These are phyloP conservation scores for Pituophis catenifer DNA, from an alignment of 2,113 vertebrate species.

Conservation along the genomic window DNA sequence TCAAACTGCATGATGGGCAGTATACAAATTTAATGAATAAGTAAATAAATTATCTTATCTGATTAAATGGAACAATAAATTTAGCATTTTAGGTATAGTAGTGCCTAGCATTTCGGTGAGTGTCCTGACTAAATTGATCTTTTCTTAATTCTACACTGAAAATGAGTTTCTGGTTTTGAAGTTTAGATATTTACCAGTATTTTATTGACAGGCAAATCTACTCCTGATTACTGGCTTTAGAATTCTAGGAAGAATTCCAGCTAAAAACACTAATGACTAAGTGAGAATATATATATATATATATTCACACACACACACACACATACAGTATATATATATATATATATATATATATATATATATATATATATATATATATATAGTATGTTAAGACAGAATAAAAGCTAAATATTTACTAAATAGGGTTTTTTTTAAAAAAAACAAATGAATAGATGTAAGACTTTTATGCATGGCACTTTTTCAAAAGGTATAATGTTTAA, in stretches of 20 bases:
- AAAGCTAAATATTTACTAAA: slow-evolving; percentile 26
- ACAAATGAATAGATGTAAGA: neutral
- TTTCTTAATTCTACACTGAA: neutral
- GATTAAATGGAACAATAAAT: neutral
- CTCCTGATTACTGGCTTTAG: neutral
- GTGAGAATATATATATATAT: neutral
- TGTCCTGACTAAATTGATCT: neutral
- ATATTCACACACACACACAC: too few relatives aligned
- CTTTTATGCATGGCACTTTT: slow-evolving; percentile 21
- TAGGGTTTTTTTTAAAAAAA: neutral
- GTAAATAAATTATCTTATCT: neutral
- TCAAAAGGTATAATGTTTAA: slow-evolving; percentile 3
- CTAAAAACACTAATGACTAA: neutral
- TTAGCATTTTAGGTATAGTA: neutral
- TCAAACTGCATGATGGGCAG: neutral
- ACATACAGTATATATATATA: neutral
- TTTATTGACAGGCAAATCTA: neutral
- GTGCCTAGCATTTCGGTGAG: neutral
- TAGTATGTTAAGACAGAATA: neutral
- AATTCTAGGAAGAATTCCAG: neutral
- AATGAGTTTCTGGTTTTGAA: neutral
- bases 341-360: neutral
- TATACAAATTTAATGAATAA: neutral
- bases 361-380: neutral
- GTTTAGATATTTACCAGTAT: neutral